phyloP scores from a whole-genome alignment of 2,888 invertebrate species.

The Eristalis tenax region DNA sequence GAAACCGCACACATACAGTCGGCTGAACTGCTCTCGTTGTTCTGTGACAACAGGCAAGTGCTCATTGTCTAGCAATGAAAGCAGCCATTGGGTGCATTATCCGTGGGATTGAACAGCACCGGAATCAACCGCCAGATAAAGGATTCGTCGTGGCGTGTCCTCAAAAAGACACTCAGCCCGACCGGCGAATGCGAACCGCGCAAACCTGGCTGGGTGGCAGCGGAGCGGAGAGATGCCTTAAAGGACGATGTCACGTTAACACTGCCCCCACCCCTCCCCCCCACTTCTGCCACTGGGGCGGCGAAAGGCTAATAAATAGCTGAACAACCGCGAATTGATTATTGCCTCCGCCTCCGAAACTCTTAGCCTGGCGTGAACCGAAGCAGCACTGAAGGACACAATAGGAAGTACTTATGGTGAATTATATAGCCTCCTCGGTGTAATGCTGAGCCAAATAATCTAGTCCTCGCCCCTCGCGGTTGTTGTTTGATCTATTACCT shows the following conservation, averaged over 20 bases:
- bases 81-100: constrained; percentile 29
- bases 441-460: constrained; percentile 23
- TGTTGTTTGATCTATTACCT: constrained; percentile 3
- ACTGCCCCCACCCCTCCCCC: background rate
- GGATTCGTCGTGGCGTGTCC: constrained; percentile 26
- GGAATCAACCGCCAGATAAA: constrained; percentile 32
- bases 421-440: constrained; percentile 30
- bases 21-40: constrained; percentile 3
- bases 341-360: constrained; percentile 4
- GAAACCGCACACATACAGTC: background rate
- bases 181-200: constrained; percentile 50
- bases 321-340: constrained; percentile 41
- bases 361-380: background rate
- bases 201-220: constrained; percentile 9
- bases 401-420: constrained; percentile 51
- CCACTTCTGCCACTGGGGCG: constrained; percentile 11
- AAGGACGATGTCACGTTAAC: background rate
- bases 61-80: constrained; percentile 41
- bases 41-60: constrained; percentile 17
- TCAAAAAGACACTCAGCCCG: constrained; percentile 39
- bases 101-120: background rate
- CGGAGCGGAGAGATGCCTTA: background rate
- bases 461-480: constrained; percentile 1
- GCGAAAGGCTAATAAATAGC: constrained; percentile 41
- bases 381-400: constrained; percentile 28